These are phyloP conservation scores for Camponotus vicinus DNA, from an alignment of 1,140 invertebrate genomes.

Conservation along the genomic window DNA sequence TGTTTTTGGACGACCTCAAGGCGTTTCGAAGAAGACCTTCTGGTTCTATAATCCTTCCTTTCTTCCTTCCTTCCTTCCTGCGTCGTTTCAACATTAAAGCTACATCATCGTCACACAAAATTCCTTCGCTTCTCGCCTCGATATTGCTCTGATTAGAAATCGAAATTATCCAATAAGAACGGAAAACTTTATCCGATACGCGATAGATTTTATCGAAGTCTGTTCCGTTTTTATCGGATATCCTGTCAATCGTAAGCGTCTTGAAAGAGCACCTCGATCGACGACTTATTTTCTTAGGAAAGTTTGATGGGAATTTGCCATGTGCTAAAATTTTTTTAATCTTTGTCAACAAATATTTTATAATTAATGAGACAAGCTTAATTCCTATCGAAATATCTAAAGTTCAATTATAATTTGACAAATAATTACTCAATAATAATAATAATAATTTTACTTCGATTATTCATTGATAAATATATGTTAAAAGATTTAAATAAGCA, in stretches of 20 bases:
- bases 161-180: constrained; percentile 29
- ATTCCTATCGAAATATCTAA: background rate
- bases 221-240: constrained; percentile 3
- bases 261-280: background rate
- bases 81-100: background rate
- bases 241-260: constrained; percentile 15
- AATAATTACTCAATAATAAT: constrained; percentile 10
- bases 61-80: background rate
- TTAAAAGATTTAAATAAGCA: background rate
- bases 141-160: constrained; percentile 10
- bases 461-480: background rate
- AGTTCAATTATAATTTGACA: background rate
- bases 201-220: constrained; percentile 28
- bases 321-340: constrained; percentile 8
- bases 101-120: constrained; percentile 25
- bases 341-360: background rate
- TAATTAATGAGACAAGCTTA: background rate
- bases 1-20: background rate
- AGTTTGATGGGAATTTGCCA: constrained; percentile 15
- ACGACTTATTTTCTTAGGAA: constrained; percentile 3
- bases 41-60: constrained; percentile 3
- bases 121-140: background rate
- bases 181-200: constrained; percentile 14
- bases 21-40: constrained; percentile 27
- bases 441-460: background rate